Percentiles rank a stretch among this genome's conserved stretches.
These are phyloP conservation scores for Nesometra sesokonis DNA, from an alignment of 35 echinoderm and acorn worm genomes.

Conservation along the genomic window DNA sequence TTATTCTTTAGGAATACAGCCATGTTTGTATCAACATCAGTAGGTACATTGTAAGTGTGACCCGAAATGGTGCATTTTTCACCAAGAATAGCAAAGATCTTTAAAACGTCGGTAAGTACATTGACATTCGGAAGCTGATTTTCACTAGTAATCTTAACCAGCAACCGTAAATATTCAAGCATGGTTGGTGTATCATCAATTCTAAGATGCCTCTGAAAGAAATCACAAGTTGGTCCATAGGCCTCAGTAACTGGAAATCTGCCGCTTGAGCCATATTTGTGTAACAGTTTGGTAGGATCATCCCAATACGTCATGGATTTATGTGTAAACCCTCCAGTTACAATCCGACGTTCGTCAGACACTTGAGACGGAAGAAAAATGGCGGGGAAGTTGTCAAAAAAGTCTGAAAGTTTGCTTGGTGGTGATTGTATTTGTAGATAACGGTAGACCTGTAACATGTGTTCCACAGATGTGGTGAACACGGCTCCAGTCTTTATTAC, in stretches of 20 bases:
- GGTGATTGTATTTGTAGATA: not conserved
- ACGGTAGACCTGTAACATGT: not conserved
- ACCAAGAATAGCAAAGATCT: constrained; percentile 4
- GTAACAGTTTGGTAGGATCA: not conserved
- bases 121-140: not conserved
- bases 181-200: not conserved
- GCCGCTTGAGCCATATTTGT: not conserved
- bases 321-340: not conserved
- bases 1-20: not conserved
- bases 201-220: not conserved
- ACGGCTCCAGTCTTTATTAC: not conserved
- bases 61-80: not conserved
- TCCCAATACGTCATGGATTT: not conserved
- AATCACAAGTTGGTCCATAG: not conserved
- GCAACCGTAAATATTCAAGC: not conserved
- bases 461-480: not conserved
- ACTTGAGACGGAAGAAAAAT: not conserved
- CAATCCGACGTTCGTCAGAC: not conserved
- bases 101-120: not conserved
- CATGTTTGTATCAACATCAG: not conserved
- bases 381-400: constrained; percentile 9
- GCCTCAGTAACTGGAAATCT: not conserved
- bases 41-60: not conserved
- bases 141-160: not conserved
- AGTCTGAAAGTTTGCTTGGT: not conserved